These are phyloP conservation scores for Neogobius melanostomus DNA, from an alignment of 2,113 vertebrate species.

Conservation along the genomic window DNA sequence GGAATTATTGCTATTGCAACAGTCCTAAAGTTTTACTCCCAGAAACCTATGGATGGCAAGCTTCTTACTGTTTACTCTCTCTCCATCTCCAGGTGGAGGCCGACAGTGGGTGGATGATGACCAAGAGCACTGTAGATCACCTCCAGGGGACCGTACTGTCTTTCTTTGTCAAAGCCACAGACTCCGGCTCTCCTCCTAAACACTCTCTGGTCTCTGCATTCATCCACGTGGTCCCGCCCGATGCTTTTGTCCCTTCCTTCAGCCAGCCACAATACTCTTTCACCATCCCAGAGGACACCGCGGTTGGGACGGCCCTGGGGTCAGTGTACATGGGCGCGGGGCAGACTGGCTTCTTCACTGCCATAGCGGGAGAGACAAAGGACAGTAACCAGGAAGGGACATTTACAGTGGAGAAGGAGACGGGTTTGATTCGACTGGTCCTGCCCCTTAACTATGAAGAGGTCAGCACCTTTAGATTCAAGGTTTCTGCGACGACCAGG, in stretches of 20 bases:
- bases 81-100: conserved; percentile 76
- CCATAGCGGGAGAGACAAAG: conserved; percentile 81
- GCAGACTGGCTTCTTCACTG: conserved; percentile 80
- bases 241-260: conserved; percentile 86
- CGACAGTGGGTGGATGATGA: conserved; percentile 98
- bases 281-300: conserved; percentile 85
- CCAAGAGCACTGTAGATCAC: conserved; percentile 89
- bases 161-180: conserved; percentile 96
- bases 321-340: conserved; percentile 83
- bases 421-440: conserved; percentile 85
- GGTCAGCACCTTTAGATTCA: conserved; percentile 85
- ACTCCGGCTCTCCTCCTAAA: conserved; percentile 86
- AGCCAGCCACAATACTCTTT: conserved; percentile 95
- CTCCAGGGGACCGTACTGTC: conserved; percentile 89
- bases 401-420: conserved; percentile 89
- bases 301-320: conserved; percentile 86
- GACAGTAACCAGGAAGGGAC: conserved; percentile 88
- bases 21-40: no score
- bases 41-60: no score
- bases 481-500: conserved; percentile 85
- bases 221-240: conserved; percentile 90
- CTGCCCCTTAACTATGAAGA: conserved; percentile 88
- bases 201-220: conserved; percentile 95
- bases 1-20: no score
- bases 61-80: not conserved